Evolutionary conservation across 2,797 vertebrate genomes (phyloP), one percentile per base, ranked within the genome.

Genomic region (Gouania willdenowi): DNA sequence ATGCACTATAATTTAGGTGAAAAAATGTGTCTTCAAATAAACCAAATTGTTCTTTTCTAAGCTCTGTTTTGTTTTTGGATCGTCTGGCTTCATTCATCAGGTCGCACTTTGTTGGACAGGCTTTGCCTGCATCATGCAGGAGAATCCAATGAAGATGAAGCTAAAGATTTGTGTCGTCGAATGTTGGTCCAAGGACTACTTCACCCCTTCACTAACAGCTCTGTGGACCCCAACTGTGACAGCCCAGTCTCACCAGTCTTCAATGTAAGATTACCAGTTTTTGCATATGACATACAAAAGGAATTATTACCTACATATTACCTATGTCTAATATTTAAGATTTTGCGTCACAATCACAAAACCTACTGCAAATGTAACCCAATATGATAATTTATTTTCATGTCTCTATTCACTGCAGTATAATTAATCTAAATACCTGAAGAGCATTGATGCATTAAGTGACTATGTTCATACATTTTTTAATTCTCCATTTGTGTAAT

Each of bases 181-280:
- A 89, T 98, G 82, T 76, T 97, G 61, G 84, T 77, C 22, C 83
- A 91, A 72, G 92, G 93, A 23, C 89, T 98, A 22, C 74, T 98
- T 9, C 90, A 93, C 23, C 93, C 92, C 8, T 94, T 94, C 53
- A 88, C 87, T 0, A 86, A 92, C 41, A 85, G 89, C 75, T 84
- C 89, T 40, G 64, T 81, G 78, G 91, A 92, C 12, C 84, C 87
- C 0, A 85, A 77, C 10, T 54, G 60, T 48, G 90, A 86, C 73
- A 82, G 61, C 6, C 22, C 61, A 1, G 28, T 65, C 21, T 77
- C 86, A n/a, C 72, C 85, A 7, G 71, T 71, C 0, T 94, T 94
- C 57, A 89, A 91, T 45, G 95, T 97, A 88, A 91, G 94, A n/a
- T n/a, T n/a, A n/a, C n/a, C n/a, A n/a, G n/a, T n/a, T n/a, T n/a